Base-by-base conservation (phyloP, 2,888 invertebrate genomes). In the Diarsia brunnea region DNA sequence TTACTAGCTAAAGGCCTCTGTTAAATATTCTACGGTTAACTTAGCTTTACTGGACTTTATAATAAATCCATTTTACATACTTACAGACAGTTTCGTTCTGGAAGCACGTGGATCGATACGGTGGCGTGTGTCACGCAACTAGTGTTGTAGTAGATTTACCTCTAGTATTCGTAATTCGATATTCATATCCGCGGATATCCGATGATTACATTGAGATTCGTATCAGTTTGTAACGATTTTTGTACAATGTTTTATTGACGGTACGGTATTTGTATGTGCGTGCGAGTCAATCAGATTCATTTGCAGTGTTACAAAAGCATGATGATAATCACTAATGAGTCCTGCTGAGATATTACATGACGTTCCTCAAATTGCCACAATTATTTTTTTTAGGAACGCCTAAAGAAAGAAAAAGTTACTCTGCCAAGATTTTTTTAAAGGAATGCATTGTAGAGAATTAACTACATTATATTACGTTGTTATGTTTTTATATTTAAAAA, bases 121-220 rank as follows among this genome's bases (percentile, higher is more conserved):
- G 74, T 91, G 76, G 88, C 90, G 91, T 91, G 90, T 89, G 86
- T 81, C 93, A 93, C 92, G 93, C 93, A 85, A 92, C 75, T 79
- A 81, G 76, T 75, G 87, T 73, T 78, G 82, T 82, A 45, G 11
- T 27, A n/a, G 10, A 27, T 63, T 53, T 63, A 79, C 19, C 24
- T 53, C n/a, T 82, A 49, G 31, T 76, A 55, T 76, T 76, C 58
- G 69, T 53, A 53, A 78, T 70, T n/a, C 19, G 19, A 61, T 82
- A 51, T 77, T 73, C 60, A 55, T 77, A 71, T 67, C 72, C 51
- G 64, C 49, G 58, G 74, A 67, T 63, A 58, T 69, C 43, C 38
- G n/a, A 53, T 11, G 68, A n/a, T 69, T 49, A 45, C 43, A 14
- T 38, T 63, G 16, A n/a, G 16, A 61, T 55, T 55, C 7, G 38